Evolutionary conservation across 1,140 invertebrate species (phyloP).

Genomic region (Dendroctonus ponderosae): DNA sequence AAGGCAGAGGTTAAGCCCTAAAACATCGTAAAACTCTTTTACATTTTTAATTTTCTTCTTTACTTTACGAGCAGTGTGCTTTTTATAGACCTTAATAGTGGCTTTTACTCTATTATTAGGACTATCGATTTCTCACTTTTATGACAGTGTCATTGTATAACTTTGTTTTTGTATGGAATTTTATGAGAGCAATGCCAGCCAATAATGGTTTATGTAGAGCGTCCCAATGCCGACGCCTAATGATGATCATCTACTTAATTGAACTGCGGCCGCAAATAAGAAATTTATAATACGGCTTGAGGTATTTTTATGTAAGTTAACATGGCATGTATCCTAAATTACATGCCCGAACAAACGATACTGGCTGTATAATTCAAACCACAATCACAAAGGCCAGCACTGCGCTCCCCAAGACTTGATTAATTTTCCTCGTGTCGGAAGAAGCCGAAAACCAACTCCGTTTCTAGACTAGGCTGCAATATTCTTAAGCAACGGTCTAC

Average conservation of each 20-base stretch:
- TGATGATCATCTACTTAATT: no score
- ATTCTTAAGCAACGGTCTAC: conserved; percentile 1
- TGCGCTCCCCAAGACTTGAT: neutral
- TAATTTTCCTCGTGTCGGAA: conserved; percentile 7
- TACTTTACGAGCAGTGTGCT: conserved; percentile 3
- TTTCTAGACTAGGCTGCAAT: conserved; percentile 5
- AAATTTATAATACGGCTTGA: no score
- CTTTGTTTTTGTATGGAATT: no score
- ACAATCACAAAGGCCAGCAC: conserved; percentile 3
- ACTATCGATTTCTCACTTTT: conserved; percentile 16
- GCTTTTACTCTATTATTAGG: conserved; percentile 12
- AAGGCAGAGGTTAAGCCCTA: conserved; percentile 12
- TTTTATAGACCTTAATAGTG: conserved; percentile 10
- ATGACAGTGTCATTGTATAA: neutral
- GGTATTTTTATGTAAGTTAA: neutral
- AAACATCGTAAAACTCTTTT: conserved; percentile 15
- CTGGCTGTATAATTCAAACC: conserved; percentile 4
- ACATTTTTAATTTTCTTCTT: conserved; percentile 12
- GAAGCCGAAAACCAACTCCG: conserved; percentile 4
- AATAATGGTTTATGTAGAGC: no score
- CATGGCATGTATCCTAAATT: conserved; percentile 1
- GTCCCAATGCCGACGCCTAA: no score
- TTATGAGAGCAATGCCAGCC: no score
- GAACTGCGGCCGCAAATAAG: no score
- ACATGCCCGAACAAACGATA: neutral